These are phyloP conservation scores for Leptobrachium ailaonicum DNA, from an alignment of 2,113 vertebrate genomes.

Conservation along the genomic window DNA sequence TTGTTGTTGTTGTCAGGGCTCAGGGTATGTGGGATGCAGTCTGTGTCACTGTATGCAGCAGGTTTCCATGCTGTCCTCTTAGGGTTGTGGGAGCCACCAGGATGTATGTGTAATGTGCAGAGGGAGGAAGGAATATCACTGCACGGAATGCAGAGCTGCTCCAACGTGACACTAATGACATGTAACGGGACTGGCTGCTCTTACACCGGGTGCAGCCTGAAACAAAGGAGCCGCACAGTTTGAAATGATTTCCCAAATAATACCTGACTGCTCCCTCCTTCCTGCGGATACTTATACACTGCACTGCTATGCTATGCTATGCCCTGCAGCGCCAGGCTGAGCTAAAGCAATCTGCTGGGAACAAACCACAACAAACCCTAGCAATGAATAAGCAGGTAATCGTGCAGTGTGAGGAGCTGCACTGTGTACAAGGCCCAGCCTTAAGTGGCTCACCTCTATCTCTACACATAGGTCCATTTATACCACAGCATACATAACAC, in stretches of 20 bases:
- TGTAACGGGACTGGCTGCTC: neutral
- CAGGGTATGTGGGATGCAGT: neutral
- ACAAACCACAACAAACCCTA: no score
- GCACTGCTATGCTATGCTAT: neutral
- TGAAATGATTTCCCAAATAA: conserved; percentile 8
- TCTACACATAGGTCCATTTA: no score
- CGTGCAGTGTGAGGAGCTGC: no score
- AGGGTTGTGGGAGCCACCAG: neutral
- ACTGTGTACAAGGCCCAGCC: no score
- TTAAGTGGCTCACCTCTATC: no score
- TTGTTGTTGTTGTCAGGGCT: no score
- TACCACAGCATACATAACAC: no score
- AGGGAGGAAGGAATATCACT: neutral
- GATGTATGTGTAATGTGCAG: neutral
- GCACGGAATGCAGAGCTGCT: neutral
- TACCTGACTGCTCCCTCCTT: neutral
- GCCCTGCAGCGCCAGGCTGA: no score
- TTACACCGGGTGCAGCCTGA: neutral
- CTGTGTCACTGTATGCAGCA: neutral
- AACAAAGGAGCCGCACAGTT: conserved; percentile 22
- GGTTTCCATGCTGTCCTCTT: neutral
- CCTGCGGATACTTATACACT: neutral
- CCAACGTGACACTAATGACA: neutral
- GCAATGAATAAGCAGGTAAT: no score
- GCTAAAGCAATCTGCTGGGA: no score